These are phyloP conservation scores for Tribolium freemani DNA, from an alignment of 2,888 invertebrate genomes.

Conservation along the genomic window DNA sequence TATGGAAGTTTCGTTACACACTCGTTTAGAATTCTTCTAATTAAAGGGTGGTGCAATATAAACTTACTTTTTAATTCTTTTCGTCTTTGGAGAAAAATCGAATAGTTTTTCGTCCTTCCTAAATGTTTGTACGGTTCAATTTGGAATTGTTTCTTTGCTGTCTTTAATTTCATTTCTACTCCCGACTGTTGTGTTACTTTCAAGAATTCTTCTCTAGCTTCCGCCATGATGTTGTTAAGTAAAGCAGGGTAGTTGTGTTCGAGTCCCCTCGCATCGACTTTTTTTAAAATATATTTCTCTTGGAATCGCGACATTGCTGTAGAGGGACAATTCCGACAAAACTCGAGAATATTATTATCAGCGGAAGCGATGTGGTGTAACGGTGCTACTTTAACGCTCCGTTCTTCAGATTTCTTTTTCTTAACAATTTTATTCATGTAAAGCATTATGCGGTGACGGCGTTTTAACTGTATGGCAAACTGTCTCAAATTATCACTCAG, in stretches of 20 bases:
- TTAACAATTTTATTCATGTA: constrained; percentile 35
- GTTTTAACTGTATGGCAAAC: constrained; percentile 22
- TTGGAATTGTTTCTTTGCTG: constrained; percentile 68
- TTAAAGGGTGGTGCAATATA: constrained; percentile 74
- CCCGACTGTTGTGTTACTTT: constrained; percentile 73
- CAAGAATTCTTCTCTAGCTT: constrained; percentile 73
- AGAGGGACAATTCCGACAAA: constrained; percentile 54
- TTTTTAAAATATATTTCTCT: constrained; percentile 74
- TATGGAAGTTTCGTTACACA: constrained; percentile 70
- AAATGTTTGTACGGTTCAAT: constrained; percentile 73
- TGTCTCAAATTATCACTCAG: constrained; percentile 14
- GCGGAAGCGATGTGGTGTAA: constrained; percentile 3
- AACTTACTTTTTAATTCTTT: constrained; percentile 72
- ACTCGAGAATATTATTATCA: constrained; percentile 35
- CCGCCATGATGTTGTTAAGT: constrained; percentile 70
- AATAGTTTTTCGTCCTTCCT: constrained; percentile 74
- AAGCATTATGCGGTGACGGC: constrained; percentile 24
- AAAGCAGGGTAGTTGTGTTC: constrained; percentile 71
- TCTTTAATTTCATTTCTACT: constrained; percentile 73
- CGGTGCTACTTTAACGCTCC: constrained; percentile 30
- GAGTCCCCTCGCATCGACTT: constrained; percentile 72
- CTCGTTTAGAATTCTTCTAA: constrained; percentile 72
- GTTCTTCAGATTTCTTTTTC: constrained; percentile 24
- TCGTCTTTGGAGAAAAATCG: constrained; percentile 72
- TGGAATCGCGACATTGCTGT: constrained; percentile 74